phyloP scores from a whole-genome alignment of 2,113 vertebrate species.

The Megalops atlanticus region DNA sequence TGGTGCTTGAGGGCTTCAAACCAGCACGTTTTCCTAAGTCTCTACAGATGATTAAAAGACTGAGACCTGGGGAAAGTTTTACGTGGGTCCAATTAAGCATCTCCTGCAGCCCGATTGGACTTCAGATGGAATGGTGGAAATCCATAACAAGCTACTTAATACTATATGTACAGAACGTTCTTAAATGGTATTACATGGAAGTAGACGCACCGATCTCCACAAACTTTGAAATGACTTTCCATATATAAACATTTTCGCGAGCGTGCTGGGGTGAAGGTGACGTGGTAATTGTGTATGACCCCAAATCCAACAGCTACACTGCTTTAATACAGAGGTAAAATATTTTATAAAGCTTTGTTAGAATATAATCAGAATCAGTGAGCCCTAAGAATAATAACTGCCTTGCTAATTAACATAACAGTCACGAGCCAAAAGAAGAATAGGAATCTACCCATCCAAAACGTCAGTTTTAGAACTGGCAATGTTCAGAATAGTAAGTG shows the following conservation, averaged over 20 bases:
- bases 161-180: constrained; percentile 54
- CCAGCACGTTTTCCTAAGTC: constrained; percentile 58
- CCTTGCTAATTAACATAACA: background rate
- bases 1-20: constrained; percentile 57
- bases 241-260: background rate
- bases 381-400: background rate
- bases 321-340: background rate
- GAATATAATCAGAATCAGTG: constrained; percentile 13
- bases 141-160: constrained; percentile 43
- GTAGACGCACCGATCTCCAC: constrained; percentile 39
- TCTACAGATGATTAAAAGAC: constrained; percentile 68
- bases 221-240: constrained; percentile 62
- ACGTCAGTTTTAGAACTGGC: background rate
- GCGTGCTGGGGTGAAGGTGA: background rate
- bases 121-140: constrained; percentile 53
- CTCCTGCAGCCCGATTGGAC: constrained; percentile 64
- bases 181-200: constrained; percentile 61
- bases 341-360: background rate
- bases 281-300: background rate
- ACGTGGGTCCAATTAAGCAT: constrained; percentile 73
- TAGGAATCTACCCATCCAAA: background rate
- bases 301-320: background rate
- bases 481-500: background rate
- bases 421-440: background rate
- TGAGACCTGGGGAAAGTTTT: constrained; percentile 65